Conservation (phyloP, 2,888 invertebrate genomes). For the Orthonychiurus folsomi region DNA sequence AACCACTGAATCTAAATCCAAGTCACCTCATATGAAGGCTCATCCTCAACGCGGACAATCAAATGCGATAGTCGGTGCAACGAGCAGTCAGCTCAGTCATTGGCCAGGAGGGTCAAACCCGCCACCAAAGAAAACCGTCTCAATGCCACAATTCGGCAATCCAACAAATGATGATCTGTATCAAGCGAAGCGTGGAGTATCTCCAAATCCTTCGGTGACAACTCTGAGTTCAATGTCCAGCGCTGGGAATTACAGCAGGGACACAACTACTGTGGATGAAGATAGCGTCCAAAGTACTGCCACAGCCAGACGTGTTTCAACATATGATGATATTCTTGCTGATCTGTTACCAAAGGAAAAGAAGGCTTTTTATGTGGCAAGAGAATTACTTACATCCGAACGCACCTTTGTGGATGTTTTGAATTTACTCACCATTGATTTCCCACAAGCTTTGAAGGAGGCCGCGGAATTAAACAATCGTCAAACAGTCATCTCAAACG, state of each 20-base stretch:
- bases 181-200: neutral
- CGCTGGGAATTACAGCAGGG: neutral
- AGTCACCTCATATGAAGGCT: neutral
- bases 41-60: neutral
- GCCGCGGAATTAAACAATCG: slow-evolving; percentile 40
- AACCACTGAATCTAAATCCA: neutral
- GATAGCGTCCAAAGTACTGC: slow-evolving; percentile 14
- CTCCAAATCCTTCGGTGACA: neutral
- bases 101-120: neutral
- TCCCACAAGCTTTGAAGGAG: slow-evolving; percentile 45
- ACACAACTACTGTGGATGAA: neutral
- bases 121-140: neutral
- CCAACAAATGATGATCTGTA: neutral
- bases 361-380: slow-evolving; percentile 49
- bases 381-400: slow-evolving; percentile 52
- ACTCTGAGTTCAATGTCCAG: neutral
- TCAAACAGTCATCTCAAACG: slow-evolving; percentile 45
- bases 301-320: slow-evolving; percentile 4
- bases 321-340: slow-evolving; percentile 33
- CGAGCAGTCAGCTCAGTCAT: neutral
- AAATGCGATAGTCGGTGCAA: neutral
- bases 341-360: slow-evolving; percentile 39
- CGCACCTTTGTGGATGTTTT: slow-evolving; percentile 51
- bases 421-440: slow-evolving; percentile 49
- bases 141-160: neutral